These are phyloP conservation scores for Tetramorium parvispinum DNA, from an alignment of 1,140 invertebrate species.

Conservation along the genomic window DNA sequence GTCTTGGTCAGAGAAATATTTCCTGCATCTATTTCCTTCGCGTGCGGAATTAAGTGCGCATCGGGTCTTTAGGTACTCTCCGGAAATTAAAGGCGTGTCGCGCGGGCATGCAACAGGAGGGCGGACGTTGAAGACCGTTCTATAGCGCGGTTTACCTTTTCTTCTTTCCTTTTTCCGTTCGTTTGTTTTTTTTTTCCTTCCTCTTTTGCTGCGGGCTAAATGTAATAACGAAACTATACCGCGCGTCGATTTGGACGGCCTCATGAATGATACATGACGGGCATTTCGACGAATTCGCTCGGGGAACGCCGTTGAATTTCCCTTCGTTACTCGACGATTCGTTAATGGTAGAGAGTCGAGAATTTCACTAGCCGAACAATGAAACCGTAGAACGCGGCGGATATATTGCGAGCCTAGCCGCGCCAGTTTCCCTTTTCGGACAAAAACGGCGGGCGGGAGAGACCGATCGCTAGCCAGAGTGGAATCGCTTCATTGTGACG, in stretches of 20 bases:
- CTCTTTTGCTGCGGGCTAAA: background rate
- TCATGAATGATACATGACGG: conserved; percentile 51
- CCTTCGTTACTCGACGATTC: conserved; percentile 31
- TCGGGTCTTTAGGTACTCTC: background rate
- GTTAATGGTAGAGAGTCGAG: conserved; percentile 30
- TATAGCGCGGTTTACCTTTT: background rate
- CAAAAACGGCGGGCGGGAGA: background rate
- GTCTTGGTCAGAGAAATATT: background rate
- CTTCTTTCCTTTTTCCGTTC: background rate
- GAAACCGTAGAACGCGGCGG: background rate
- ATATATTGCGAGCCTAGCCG: background rate
- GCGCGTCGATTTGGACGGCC: background rate
- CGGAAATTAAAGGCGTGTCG: background rate
- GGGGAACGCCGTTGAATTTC: background rate
- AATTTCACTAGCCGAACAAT: conserved; percentile 11
- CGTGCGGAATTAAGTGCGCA: background rate
- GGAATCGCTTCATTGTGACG: background rate
- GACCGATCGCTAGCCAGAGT: background rate
- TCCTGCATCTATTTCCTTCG: background rate
- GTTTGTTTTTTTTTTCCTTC: background rate
- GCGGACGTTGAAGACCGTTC: background rate
- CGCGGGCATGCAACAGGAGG: background rate
- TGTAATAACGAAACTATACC: conserved; percentile 8
- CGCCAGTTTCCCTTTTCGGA: background rate
- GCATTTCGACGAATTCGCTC: conserved; percentile 13